phyloP scores from a whole-genome alignment of 2,113 vertebrate genomes.

The Nothobranchius furzeri region DNA sequence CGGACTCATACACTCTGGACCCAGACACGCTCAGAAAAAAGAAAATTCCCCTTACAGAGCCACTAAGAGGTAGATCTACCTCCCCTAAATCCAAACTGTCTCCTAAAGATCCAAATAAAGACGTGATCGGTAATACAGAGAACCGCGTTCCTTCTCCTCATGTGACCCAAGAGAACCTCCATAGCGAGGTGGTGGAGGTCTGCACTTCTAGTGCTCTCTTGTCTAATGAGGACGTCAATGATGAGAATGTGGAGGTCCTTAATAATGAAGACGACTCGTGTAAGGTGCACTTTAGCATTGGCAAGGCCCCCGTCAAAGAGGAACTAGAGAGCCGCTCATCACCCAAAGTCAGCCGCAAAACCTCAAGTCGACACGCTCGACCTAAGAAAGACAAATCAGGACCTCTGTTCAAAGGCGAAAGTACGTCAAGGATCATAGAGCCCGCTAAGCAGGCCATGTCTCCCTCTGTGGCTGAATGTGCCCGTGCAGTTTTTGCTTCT shows the following conservation, averaged over 20 bases:
- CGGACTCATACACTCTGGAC: conserved; percentile 96
- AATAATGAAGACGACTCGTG: conserved; percentile 86
- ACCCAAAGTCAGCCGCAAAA: conserved; percentile 95
- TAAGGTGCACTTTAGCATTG: conserved; percentile 98
- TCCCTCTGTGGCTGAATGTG: conserved; percentile 95
- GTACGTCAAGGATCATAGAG: conserved; percentile 81
- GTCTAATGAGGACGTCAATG: conserved; percentile 86
- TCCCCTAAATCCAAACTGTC: conserved; percentile 93
- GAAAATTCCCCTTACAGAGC: conserved; percentile 92
- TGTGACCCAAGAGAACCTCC: conserved; percentile 96
- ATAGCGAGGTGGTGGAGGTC: conserved; percentile 97
- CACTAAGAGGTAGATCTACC: conserved; percentile 91
- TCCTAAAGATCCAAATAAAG: conserved; percentile 86
- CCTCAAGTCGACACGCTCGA: conserved; percentile 87
- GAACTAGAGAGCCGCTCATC: conserved; percentile 93
- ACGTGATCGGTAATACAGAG: conserved; percentile 79
- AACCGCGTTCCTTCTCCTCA: conserved; percentile 93
- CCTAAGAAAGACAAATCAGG: conserved; percentile 97
- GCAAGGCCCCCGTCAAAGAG: conserved; percentile 95
- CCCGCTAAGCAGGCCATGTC: conserved; percentile 99
- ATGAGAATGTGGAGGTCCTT: conserved; percentile 84
- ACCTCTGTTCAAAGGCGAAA: conserved; percentile 92
- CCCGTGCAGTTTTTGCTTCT: conserved; percentile 93
- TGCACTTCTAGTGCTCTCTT: conserved; percentile 93
- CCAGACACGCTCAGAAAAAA: conserved; percentile 96